Conservation (phyloP, 2,797 vertebrate genomes). For the Esox lucius region DNA sequence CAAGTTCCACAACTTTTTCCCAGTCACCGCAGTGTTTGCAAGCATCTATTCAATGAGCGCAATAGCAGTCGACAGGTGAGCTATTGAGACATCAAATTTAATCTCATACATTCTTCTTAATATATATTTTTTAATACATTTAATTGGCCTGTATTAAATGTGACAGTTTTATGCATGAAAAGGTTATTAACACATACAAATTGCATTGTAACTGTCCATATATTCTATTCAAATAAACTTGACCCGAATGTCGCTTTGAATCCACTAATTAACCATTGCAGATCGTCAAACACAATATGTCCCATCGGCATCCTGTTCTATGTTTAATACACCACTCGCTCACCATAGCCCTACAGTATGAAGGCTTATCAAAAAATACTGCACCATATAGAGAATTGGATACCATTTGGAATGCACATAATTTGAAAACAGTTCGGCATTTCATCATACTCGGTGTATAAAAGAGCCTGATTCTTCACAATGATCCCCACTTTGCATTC, state of each 20-base stretch:
- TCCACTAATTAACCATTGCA: not conserved
- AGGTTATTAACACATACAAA: not conserved
- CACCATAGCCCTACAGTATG: not conserved
- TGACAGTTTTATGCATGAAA: not conserved
- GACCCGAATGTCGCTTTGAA: not conserved
- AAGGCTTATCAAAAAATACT: not conserved
- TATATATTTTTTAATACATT: not conserved
- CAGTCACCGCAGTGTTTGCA: conserved; percentile 90
- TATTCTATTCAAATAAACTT: not conserved
- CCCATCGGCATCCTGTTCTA: not conserved
- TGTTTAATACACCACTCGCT: not conserved
- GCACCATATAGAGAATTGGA: not conserved
- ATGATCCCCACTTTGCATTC: not conserved
- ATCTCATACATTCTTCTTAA: not conserved
- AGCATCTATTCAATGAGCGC: conserved; percentile 98
- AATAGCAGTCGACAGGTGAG: conserved; percentile 89
- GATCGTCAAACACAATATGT: too few species aligned
- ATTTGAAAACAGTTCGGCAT: not conserved
- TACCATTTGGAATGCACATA: not conserved
- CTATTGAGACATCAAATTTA: not conserved
- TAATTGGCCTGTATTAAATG: not conserved
- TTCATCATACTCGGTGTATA: not conserved
- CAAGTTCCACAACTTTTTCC: conserved; percentile 97
- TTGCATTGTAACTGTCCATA: not conserved
- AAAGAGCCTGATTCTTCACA: not conserved